A percentile compares a stretch with the other conserved stretches of the same genome.
Evolutionary conservation across 2,797 vertebrate species (phyloP).

Genomic region (Clarias fuscus): DNA sequence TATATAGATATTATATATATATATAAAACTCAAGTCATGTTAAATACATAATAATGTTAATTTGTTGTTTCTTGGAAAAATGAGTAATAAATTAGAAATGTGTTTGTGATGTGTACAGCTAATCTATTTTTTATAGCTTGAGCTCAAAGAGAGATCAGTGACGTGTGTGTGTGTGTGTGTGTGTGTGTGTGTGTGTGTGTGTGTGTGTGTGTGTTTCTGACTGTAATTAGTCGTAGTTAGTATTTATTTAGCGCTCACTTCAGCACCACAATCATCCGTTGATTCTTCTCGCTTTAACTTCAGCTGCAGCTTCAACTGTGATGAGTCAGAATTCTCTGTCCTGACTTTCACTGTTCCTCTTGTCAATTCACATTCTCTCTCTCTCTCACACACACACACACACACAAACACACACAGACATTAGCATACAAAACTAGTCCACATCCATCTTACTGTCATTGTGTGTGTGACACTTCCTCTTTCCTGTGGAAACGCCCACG

Average conservation of each 20-base stretch:
- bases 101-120: not conserved
- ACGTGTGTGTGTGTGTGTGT: not conserved
- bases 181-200: not conserved
- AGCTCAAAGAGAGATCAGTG: constrained; percentile 6
- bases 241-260: not conserved
- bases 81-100: too few species aligned
- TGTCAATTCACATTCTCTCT: not conserved
- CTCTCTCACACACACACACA: not conserved
- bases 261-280: not conserved
- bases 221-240: not conserved
- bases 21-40: not conserved
- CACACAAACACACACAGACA: not conserved
- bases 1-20: not conserved
- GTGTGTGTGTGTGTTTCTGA: constrained; percentile 3
- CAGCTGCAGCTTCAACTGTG: not conserved
- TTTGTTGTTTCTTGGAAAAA: too few species aligned
- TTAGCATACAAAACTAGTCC: constrained; percentile 20
- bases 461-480: constrained; percentile 73
- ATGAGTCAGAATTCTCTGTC: not conserved
- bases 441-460: constrained; percentile 65
- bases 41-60: not conserved
- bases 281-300: not conserved
- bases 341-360: not conserved
- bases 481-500: constrained; percentile 65
- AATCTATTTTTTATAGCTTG: not conserved